These are phyloP conservation scores for Apis dorsata DNA, from an alignment of 1,140 invertebrate species.

Conservation along the genomic window DNA sequence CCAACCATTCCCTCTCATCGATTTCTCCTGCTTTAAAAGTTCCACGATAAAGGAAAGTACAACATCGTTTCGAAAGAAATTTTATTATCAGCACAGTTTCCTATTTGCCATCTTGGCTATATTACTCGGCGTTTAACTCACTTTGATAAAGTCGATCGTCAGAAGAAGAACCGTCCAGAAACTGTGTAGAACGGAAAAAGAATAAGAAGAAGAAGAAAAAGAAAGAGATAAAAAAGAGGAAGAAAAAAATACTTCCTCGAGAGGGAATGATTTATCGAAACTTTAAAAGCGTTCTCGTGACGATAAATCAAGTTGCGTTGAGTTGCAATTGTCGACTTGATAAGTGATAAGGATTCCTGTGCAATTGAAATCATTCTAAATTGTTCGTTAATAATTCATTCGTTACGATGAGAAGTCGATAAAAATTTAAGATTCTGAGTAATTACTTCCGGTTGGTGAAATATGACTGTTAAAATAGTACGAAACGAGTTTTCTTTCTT, in stretches of 20 bases:
- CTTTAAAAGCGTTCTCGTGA: background rate
- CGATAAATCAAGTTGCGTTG: background rate
- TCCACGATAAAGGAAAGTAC: conserved; percentile 41
- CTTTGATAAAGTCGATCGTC: conserved; percentile 30
- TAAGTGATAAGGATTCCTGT: background rate
- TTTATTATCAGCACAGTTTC: conserved; percentile 41
- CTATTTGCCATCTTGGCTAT: conserved; percentile 25
- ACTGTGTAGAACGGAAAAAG: background rate
- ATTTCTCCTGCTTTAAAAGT: conserved; percentile 1
- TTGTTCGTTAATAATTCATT: background rate
- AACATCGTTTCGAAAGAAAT: conserved; percentile 38
- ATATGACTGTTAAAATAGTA: background rate
- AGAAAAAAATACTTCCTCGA: background rate
- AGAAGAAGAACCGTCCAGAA: background rate
- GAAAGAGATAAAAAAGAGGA: background rate
- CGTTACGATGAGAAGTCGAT: background rate
- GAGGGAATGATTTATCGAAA: conserved; percentile 24
- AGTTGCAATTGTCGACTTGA: conserved; percentile 8
- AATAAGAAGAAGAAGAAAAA: background rate
- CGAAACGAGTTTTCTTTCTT: background rate
- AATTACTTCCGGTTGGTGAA: background rate
- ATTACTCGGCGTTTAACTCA: conserved; percentile 42
- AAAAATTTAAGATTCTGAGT: background rate
- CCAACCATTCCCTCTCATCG: background rate
- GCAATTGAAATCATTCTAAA: background rate